Base-by-base conservation (phyloP, 1,140 invertebrate genomes). In the Cotesia glomerata region DNA sequence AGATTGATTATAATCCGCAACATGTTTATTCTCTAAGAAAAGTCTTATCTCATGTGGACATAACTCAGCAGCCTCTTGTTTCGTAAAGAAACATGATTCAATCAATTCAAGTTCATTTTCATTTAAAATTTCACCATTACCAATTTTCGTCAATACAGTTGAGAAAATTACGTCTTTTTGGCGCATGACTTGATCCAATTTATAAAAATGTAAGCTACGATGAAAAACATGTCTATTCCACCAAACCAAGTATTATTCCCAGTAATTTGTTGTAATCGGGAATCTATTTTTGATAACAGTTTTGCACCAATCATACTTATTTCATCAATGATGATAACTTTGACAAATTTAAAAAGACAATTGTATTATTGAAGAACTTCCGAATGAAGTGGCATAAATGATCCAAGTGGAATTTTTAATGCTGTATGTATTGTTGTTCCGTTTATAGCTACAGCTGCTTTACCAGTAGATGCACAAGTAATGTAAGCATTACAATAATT, bases 281-380 rank as follows among this genome's bases (percentile, higher is more conserved):
- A n/a, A 70, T 82, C 75, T 35, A 85, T 75, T 59, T 78, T 34
- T 18, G 54, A 3, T 14, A 82, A 71, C 14, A 78, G 62, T 71
- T 66, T 70, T 7, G 74, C 18, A 61, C 79, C 77, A 34, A 82
- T 75, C 82, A 84, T 84, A 32, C 78, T 79, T 7, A 85, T 76
- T 77, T 85, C 83, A 75, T 85, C 82, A 51, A 85, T 82, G 7
- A 85, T 82, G 14, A 36, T 7, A 4, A 36, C 35, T 36, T 36
- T 36, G 7, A 36, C 35, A 36, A 36, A 36, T 36, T 36, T 36
- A 7, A 36, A 84, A 14, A 80, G 52, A 69, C 79, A 71, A 45
- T 51, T 70, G 11, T 78, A 75, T 70, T 73, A 69, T n/a, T 14
- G 14, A 49, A 70, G 13, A 34, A 80, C 66, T 59, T 69, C 70